Evolutionary conservation across 2,797 vertebrate genomes (phyloP), one percentile per base, ranked within the genome.

Genomic region (Gymnopithys bicolor): DNA sequence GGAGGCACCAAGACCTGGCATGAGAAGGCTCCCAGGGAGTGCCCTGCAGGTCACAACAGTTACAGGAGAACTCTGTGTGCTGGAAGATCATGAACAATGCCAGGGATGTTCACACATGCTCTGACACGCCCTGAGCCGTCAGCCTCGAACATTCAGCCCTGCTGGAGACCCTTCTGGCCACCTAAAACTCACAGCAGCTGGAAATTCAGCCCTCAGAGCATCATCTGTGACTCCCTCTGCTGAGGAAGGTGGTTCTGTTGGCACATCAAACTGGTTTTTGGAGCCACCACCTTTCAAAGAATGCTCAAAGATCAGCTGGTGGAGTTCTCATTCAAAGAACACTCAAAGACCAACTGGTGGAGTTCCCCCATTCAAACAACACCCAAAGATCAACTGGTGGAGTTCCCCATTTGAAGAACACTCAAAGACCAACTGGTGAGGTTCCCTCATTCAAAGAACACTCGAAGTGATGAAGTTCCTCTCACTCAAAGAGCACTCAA

Each of bases 1-100:
- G 7, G 7, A 43, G 18, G 11, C 7, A 27, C 21, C 16, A 33
- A 46, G 18, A 45, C 7, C 46, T 24, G 43, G 19, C 5, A 0
- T 2, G 55, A 7, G 19, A 30, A 60, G 8, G 10, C 30, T 4
- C 41, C 30, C 9, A 2, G n/a, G 25, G 35, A 32, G 25, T 5
- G 19, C 5, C 11, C 33, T 30, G 46, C 59, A 45, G 37, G 22
- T 55, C 59, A 27, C 12, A 8, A 4, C 19, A 9, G 4, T 5
- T 25, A 18, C 19, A 10, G 35, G 4, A 46, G 35, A 19, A 4
- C 24, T n/a, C 24, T 19, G n/a, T 0, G 0, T 32, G 49, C 39
- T 6, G 13, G 30, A 41, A 28, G 6, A 17, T 9, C 4, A 24
- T 35, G 46, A 76, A 18, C 5, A 0, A 11, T 43, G 46, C 67